Evolutionary conservation across 2,113 vertebrate species (phyloP), one percentile per base, ranked within the genome.

Genomic region (Tretioscincus oriximinensis): DNA sequence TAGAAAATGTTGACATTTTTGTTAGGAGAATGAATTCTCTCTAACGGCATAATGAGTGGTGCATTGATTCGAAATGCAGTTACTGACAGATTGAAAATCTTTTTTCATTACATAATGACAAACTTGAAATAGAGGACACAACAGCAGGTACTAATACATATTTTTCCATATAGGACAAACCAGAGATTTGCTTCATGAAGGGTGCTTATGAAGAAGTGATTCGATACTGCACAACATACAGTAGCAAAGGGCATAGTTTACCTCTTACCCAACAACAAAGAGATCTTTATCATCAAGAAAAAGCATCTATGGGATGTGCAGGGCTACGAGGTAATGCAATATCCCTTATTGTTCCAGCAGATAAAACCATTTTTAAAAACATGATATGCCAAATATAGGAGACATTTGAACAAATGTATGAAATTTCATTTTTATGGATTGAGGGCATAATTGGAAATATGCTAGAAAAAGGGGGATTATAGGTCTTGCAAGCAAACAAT

Each of bases 121-220:
- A 31, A 14, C 24, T 67, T 74, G 71, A 41, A 49, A 18, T 10
- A 74, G 63, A 58, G 60, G 69, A 73, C 29, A 80, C 47, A 9
- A 14, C 47, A 67, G 45, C 24, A 74, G 21, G 72, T 41, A 29
- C 67, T 79, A 79, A 79, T 24, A 28, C 21, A 18, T 76, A 41
- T 87, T 76, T 83, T 77, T 41, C 18, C 45, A 90, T 89, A 73
- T 73, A 99, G 98, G 97, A 99, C 68, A 96, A 97, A 81, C 91
- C 95, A 24, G 97, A 96, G 10, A 63, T 97, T 81, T 97, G 96
- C 89, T 99, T 96, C 85, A 94, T 99, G 96, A 99, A 99, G 88
- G 98, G 98, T 31, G 98, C 98, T 29, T 98, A 96, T 61, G 98
- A 99, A 82, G 97, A 98, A 90, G 95, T 99, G 82, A 97, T 99